Evolutionary conservation across 1,140 invertebrate genomes (phyloP).

Genomic region (Akabosia matsudoensis): DNA sequence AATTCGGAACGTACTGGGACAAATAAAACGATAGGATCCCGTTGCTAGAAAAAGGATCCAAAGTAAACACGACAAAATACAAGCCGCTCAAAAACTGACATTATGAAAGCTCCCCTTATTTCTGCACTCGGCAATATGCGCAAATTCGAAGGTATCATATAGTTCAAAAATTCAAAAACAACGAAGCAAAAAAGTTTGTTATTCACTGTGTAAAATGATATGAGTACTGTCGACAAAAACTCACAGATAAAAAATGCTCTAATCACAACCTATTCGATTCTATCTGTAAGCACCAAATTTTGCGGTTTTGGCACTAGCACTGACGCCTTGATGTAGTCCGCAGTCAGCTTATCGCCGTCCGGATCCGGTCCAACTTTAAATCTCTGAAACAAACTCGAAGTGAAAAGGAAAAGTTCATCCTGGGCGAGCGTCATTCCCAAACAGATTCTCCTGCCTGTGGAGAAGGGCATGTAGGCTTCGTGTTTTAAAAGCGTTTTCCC

Average conservation of each 20-base stretch:
- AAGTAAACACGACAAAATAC: no score
- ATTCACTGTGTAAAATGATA: no score
- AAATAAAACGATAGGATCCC: no score
- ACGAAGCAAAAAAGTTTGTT: no score
- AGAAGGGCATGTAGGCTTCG: constrained; percentile 39
- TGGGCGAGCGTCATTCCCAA: constrained; percentile 78
- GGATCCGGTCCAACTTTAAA: constrained; percentile 64
- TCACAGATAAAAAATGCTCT: neutral
- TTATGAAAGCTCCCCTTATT: no score
- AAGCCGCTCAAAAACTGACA: no score
- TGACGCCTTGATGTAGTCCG: neutral
- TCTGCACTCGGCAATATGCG: no score
- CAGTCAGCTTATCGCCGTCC: neutral
- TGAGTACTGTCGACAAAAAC: no score
- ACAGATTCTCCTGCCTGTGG: constrained; percentile 71
- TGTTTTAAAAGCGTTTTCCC: constrained; percentile 37
- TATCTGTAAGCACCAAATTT: constrained; percentile 5
- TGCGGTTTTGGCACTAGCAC: constrained; percentile 29
- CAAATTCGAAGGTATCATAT: no score
- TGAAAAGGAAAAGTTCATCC: constrained; percentile 80
- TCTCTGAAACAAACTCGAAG: constrained; percentile 69
- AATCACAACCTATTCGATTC: neutral
- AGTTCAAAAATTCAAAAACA: no score
- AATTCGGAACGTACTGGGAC: no score
- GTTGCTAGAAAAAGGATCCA: no score